Percentiles rank a stretch among this genome's conserved stretches.
Conservation (phyloP, 2,888 invertebrate genomes). For the Napeogenes inachia region DNA sequence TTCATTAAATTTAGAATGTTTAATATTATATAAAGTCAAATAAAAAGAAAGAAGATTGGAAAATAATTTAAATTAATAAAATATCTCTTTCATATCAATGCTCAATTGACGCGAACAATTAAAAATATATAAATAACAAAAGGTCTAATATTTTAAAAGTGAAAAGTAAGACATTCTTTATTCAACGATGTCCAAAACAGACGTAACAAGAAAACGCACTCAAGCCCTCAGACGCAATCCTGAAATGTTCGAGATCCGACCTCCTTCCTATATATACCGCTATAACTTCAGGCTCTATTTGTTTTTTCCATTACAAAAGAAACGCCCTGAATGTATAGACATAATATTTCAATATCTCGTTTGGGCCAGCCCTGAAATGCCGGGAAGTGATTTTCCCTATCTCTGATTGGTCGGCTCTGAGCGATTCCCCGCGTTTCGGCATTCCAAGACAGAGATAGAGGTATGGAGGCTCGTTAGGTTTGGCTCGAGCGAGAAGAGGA, state of each 20-base stretch:
- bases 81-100: background rate
- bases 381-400: conserved; percentile 61
- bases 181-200: conserved; percentile 69
- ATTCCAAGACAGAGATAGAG: conserved; percentile 51
- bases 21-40: too few species aligned
- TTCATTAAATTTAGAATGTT: too few species aligned
- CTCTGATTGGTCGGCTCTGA: conserved; percentile 53
- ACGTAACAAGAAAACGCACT: conserved; percentile 74
- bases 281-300: conserved; percentile 55
- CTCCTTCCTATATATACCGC: conserved; percentile 62
- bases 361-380: conserved; percentile 54
- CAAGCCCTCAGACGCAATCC: conserved; percentile 46
- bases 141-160: conserved; percentile 15
- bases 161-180: conserved; percentile 61
- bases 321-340: conserved; percentile 64
- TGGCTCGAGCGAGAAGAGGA: conserved; percentile 43
- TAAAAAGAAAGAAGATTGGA: too few species aligned
- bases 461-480: background rate
- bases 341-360: conserved; percentile 73
- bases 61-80: too few species aligned
- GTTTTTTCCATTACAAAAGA: conserved; percentile 74
- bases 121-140: conserved; percentile 12
- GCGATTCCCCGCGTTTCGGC: conserved; percentile 53
- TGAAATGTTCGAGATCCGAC: conserved; percentile 59
- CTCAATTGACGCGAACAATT: conserved; percentile 2